A percentile compares a stretch with the other conserved stretches of the same genome.
These are phyloP conservation scores for Perodicticus potto DNA, from an alignment of 2,797 vertebrate species.

Conservation along the genomic window DNA sequence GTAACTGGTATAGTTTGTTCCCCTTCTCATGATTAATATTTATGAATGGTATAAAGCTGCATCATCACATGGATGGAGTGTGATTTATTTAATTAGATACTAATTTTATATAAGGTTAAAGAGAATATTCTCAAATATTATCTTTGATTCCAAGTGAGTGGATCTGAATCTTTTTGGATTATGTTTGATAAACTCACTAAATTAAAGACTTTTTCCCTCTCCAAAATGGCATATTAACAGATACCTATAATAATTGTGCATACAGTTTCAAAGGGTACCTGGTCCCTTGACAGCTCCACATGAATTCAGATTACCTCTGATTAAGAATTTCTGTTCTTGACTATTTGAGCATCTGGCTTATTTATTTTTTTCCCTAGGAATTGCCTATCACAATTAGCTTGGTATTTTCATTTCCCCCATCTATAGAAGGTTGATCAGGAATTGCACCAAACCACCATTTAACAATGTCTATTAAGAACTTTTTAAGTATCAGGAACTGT, in stretches of 20 bases:
- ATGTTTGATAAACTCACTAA: constrained; percentile 37
- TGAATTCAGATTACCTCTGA: not conserved
- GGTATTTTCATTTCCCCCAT: constrained; percentile 28
- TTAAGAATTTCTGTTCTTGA: not conserved
- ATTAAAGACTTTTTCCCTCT: not conserved
- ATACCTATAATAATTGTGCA: not conserved
- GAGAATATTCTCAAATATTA: constrained; percentile 1
- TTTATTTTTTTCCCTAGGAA: not conserved
- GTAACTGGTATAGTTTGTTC: not conserved
- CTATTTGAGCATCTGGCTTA: not conserved
- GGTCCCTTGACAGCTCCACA: not conserved
- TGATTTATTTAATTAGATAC: constrained; percentile 4
- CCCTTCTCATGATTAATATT: not conserved
- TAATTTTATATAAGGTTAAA: not conserved
- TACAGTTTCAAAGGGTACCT: not conserved
- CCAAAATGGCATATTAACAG: not conserved
- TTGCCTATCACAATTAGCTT: not conserved
- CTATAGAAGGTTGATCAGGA: not conserved
- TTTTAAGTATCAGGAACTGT: not conserved
- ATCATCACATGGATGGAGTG: not conserved
- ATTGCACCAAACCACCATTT: not conserved
- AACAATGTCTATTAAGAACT: not conserved
- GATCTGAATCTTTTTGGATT: constrained; percentile 23
- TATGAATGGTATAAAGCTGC: not conserved
- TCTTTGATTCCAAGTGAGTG: not conserved